Conservation (phyloP, 2,888 invertebrate species). For the Sipha maydis region DNA sequence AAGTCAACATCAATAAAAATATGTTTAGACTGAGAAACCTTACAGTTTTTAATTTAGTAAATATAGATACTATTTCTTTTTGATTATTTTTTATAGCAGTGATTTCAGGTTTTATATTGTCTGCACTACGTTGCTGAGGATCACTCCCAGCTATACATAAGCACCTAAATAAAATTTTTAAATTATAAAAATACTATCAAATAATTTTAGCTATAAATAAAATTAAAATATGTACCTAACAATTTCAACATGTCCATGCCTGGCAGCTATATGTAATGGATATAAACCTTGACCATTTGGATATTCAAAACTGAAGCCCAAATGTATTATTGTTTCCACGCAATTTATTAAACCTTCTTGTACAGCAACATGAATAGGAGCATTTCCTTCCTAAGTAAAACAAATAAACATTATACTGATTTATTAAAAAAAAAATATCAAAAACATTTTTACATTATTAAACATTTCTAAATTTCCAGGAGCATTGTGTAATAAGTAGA, state of each 20-base stretch:
- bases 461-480: constrained; percentile 46
- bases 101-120: constrained; percentile 80
- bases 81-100: constrained; percentile 81
- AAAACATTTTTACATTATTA: constrained; percentile 28
- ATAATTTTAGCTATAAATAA: background rate
- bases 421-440: background rate
- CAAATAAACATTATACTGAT: background rate
- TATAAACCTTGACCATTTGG: constrained; percentile 73
- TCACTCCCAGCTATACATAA: constrained; percentile 79
- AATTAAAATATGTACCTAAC: constrained; percentile 69
- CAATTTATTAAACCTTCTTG: constrained; percentile 71
- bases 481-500: constrained; percentile 70
- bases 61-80: constrained; percentile 75
- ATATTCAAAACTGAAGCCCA: constrained; percentile 74
- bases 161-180: constrained; percentile 68
- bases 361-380: constrained; percentile 73
- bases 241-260: constrained; percentile 77
- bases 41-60: constrained; percentile 75
- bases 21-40: constrained; percentile 67
- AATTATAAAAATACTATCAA: background rate
- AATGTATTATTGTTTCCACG: constrained; percentile 71
- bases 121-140: constrained; percentile 75
- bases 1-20: constrained; percentile 56
- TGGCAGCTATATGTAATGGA: constrained; percentile 79
- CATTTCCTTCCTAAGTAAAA: constrained; percentile 71